Base-by-base conservation (phyloP, 2,797 vertebrate genomes). In the Betta splendens region DNA sequence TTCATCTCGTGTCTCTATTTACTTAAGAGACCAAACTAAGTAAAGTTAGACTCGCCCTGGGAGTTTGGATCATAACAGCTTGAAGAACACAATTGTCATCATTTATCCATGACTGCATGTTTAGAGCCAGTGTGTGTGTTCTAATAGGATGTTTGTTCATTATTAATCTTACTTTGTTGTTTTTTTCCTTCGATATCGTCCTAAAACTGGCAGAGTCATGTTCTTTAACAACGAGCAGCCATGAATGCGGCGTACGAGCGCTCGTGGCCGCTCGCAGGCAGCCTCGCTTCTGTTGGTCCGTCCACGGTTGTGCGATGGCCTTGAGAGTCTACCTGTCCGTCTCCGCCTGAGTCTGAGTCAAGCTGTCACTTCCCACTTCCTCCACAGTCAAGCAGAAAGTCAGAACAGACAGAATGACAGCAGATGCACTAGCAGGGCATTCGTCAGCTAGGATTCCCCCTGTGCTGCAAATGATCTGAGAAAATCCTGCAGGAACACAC, bases 1-100 rank as follows among this genome's bases (percentile, higher is more conserved):
- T 84, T 88, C 72, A 76, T 80, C 79, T 69, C 49, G 55, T 78
- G 72, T 77, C 57, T 85, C 77, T 69, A 63, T 87, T 86, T 87
- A 86, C 80, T 80, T 72, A 75, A 73, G 65, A 49, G 56, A 52
- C 68, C 64, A 77, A 74, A 79, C 61, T 66, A 56, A 60, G 64
- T 47, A 70, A 86, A 75, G 64, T 74, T 64, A 64, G 50, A 64
- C 61, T 51, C 70, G 29, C 71, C 33, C 37, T 36, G 73, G 70
- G 69, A 73, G 43, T 21, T 69, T 22, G 21, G 57, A 48, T 69
- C 73, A 25, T 56, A 70, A 54, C 68, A 61, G 45, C 57, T 61
- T 46, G 54, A 72, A 56, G 35, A 77, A 62, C 26, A 52, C 22
- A 55, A 33, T 53, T 60, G 46, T 66, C 17, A 21, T 49, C 5